These are phyloP conservation scores for Psephotus haematonotus DNA, from an alignment of 2,113 vertebrate species.

Conservation along the genomic window DNA sequence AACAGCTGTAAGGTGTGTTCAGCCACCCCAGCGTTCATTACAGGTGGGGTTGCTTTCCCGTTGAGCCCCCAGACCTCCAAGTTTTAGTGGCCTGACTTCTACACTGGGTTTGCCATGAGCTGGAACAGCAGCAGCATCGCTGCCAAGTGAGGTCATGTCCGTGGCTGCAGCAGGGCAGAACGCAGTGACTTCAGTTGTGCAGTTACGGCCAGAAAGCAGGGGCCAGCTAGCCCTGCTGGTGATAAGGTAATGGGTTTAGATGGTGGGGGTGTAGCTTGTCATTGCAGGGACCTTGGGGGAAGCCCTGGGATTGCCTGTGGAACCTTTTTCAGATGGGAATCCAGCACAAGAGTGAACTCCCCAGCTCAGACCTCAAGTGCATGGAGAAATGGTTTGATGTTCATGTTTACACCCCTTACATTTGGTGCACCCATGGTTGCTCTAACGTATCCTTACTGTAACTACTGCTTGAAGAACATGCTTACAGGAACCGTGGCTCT, in stretches of 20 bases:
- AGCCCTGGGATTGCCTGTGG: not conserved
- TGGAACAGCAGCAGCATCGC: rapidly evolving
- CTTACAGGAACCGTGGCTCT: not conserved
- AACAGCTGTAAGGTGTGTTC: not conserved
- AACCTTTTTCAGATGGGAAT: not conserved
- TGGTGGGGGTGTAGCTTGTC: rapidly evolving
- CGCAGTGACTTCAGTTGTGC: rapidly evolving
- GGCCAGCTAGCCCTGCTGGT: not conserved
- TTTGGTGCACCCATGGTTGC: not conserved
- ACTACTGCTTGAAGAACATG: not conserved
- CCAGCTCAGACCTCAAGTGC: not conserved
- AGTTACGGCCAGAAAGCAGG: not conserved
- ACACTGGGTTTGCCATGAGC: not conserved
- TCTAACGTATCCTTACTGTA: not conserved
- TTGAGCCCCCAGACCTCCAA: not conserved
- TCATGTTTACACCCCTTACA: not conserved
- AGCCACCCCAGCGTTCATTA: rapidly evolving
- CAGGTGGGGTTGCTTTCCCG: not conserved
- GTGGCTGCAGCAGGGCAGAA: not conserved
- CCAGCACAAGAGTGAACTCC: not conserved
- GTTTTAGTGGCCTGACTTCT: not conserved
- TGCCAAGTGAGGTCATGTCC: not conserved
- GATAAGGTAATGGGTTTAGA: not conserved
- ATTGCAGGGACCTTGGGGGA: not conserved
- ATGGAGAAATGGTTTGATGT: not conserved